Base-by-base conservation (phyloP, 2,888 invertebrate species). In the Rhagophthalmus giganteus region DNA sequence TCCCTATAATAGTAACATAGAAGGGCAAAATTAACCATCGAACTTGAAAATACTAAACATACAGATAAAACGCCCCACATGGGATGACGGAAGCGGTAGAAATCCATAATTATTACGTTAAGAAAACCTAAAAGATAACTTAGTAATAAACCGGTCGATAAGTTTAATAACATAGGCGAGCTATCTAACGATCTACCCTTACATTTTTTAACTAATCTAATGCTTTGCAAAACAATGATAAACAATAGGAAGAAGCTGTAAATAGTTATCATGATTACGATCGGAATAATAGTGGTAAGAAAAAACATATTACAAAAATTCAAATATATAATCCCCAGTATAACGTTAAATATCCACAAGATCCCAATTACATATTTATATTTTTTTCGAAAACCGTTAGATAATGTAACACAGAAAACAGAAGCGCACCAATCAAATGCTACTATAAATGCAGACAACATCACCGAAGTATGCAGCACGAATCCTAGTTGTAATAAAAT, bases 1-100 rank as follows among this genome's bases (percentile, higher is more conserved):
- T 37, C 9, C 27, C 27, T 35, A 12, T 49, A 28, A 2, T 2
- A 41, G 6, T 2, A 9, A 11, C 34, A 49, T 8, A 49, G 24
- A 9, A 41, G 7, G 1, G n/a, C 2, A n/a, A 49, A 31, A 30
- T 14, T 49, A 2, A 49, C 35, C 8, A 49, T 15, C 1, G 49
- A 41, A 25, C 15, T 41, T n/a, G 34, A 39, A 15, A 49, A 42
- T 2, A 11, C n/a, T 6, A 12, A 8, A 12, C 37, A 37, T 2
- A 13, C 11, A 6, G 25, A 6, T 11, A 37, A 11, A 7, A 12
- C 12, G 2, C 11, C 2, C 12, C 10, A 25, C n/a, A 26, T 10
- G 6, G 41, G 32, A n/a, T 41, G 7, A 10, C 10, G 13, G 2
- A 27, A n/a, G 0, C 16, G 9, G 12, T 8, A 7, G 9, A 28